phyloP scores from a whole-genome alignment of 2,888 invertebrate genomes.

The Liposcelis brunnea region DNA sequence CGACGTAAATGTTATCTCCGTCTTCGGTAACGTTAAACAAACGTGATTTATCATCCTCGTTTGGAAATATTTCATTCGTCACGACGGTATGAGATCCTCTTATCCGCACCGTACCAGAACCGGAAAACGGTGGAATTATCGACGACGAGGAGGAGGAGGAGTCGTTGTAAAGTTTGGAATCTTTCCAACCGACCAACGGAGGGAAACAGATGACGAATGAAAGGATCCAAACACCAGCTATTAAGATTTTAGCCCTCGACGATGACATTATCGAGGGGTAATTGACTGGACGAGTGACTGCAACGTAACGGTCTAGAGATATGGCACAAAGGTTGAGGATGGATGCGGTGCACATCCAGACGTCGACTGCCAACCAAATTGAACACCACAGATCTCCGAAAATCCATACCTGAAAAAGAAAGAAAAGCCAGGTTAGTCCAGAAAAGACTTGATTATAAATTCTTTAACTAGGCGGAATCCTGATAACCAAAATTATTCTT shows the following conservation, averaged over 20 bases:
- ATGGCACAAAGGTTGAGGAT: constrained; percentile 93
- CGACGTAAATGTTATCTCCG: too few relatives aligned
- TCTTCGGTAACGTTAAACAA: not conserved
- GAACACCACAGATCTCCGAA: constrained; percentile 94
- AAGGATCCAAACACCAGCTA: constrained; percentile 85
- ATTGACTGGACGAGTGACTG: constrained; percentile 88
- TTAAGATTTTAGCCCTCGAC: constrained; percentile 66
- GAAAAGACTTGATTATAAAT: not conserved
- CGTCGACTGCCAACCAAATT: constrained; percentile 92
- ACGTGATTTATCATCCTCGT: too few relatives aligned
- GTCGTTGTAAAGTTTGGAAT: constrained; percentile 36
- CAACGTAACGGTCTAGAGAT: constrained; percentile 87
- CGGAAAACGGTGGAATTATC: not conserved
- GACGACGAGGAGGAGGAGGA: too few relatives aligned
- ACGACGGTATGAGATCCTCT: constrained; percentile 4
- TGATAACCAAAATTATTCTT: too few relatives aligned
- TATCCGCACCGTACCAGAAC: not conserved
- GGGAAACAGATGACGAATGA: constrained; percentile 95
- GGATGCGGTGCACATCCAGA: constrained; percentile 97
- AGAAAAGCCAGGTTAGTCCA: constrained; percentile 2
- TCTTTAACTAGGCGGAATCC: not conserved
- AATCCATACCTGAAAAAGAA: constrained; percentile 67
- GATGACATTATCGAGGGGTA: constrained; percentile 83
- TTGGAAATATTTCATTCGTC: not conserved
- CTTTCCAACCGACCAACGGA: constrained; percentile 87